Base-by-base conservation (phyloP, 2,113 vertebrate species). In the Rhinogobius similis region DNA sequence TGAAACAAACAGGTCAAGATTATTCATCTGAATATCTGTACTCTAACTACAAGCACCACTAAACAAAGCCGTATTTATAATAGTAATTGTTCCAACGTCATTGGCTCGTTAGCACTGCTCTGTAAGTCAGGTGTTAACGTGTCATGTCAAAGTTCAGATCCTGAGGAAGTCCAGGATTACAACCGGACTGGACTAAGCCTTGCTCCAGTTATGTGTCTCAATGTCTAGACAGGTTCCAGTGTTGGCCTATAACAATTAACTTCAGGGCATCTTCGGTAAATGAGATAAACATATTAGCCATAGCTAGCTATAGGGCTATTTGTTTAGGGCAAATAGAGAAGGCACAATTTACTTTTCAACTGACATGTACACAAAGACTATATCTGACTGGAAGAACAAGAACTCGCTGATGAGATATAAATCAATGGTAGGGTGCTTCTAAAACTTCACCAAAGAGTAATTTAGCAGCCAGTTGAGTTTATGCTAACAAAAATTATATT, bases 81-180 rank as follows among this genome's bases (percentile, higher is more conserved):
- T 26, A 48, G 0, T 55, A 68, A 14, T 62, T 7, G 38, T 24
- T 56, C 18, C 46, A 9, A 55, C 62, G 58, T 66, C 36, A 52
- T 48, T 65, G 46, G 11, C 52, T 48, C 56, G 71, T 71, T 67
- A 67, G 62, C 21, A 70, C 23, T 63, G 65, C 48, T 26, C 50
- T 66, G 58, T 65, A 80, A 82, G 55, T 65, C 74, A 44, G 59
- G 56, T 52, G 78, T 72, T 91, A 89, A 91, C 88, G 86, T 87
- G 80, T 73, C 62, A 82, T 65, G 79, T 76, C 72, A 71, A 43
- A 61, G 50, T 43, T 69, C 73, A 74, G 43, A 75, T 81, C 36
- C 52, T 81, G 77, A 81, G 58, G 65, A 78, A 55, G 50, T 77
- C 56, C 43, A 66, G 62, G 84, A 89, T 88, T 88, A 86, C 62